Conservation (phyloP, 2,797 vertebrate genomes). For the Acanthurus tractus region DNA sequence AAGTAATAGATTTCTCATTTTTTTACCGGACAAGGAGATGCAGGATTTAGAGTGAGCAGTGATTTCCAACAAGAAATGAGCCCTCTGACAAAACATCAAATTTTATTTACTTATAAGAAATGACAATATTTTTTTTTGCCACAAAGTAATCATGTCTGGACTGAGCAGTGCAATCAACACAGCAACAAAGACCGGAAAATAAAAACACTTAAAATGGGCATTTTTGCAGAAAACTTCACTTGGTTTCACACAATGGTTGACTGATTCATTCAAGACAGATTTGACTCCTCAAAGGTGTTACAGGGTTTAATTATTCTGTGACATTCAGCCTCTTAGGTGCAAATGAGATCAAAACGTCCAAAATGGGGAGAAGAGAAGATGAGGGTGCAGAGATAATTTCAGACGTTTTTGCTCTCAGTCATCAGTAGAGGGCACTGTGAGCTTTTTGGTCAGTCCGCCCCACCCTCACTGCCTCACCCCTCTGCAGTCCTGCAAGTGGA, state of each 20-base stretch:
- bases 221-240: neutral
- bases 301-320: neutral
- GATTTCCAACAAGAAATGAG: neutral
- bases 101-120: neutral
- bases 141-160: neutral
- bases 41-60: slow-evolving; percentile 1
- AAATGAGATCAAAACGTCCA: neutral
- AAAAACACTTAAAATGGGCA: neutral
- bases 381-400: slow-evolving; percentile 7
- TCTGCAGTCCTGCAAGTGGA: slow-evolving; percentile 52
- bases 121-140: neutral
- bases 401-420: slow-evolving; percentile 37
- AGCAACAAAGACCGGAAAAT: neutral
- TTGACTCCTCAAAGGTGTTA: neutral
- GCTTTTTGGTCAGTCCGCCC: slow-evolving; percentile 69
- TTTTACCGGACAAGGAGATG: slow-evolving; percentile 3
- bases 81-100: neutral
- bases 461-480: neutral
- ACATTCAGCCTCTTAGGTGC: neutral
- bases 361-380: neutral
- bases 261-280: neutral
- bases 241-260: neutral
- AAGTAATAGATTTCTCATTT: slow-evolving; percentile 7
- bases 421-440: slow-evolving; percentile 86
- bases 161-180: neutral